These are phyloP conservation scores for Timandra comae DNA, from an alignment of 2,888 invertebrate species.

Conservation along the genomic window DNA sequence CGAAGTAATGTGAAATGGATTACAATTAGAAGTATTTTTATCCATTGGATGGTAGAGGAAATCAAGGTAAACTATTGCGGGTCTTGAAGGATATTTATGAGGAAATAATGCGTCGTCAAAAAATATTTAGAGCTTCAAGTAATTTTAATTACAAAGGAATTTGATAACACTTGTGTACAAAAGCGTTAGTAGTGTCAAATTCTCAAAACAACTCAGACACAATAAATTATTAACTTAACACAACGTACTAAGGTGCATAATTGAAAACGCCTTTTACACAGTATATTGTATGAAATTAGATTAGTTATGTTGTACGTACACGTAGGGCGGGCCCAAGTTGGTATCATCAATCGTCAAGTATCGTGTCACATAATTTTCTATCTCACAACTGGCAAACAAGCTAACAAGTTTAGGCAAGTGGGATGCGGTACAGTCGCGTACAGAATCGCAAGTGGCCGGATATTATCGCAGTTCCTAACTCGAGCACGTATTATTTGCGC, in stretches of 20 bases:
- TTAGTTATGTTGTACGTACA: too few relatives aligned
- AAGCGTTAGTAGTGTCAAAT: neutral
- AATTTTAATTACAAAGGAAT: too few relatives aligned
- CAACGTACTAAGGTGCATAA: neutral
- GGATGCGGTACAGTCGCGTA: slow-evolving; percentile 28
- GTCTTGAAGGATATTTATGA: too few relatives aligned
- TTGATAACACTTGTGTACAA: too few relatives aligned
- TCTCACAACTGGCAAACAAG: slow-evolving; percentile 16
- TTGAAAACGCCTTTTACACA: neutral
- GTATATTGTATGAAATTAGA: neutral
- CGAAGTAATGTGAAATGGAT: too few relatives aligned
- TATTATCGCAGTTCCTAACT: slow-evolving; percentile 17
- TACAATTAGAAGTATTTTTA: too few relatives aligned
- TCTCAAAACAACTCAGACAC: neutral
- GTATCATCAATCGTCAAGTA: slow-evolving; percentile 10
- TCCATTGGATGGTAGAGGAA: too few relatives aligned
- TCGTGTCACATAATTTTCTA: slow-evolving; percentile 17
- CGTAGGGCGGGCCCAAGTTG: too few relatives aligned
- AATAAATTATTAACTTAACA: neutral
- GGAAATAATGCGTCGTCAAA: too few relatives aligned
- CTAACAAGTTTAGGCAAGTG: slow-evolving; percentile 32
- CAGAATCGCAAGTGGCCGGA: slow-evolving; percentile 29
- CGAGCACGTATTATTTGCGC: slow-evolving; percentile 35
- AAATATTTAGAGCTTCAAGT: too few relatives aligned
- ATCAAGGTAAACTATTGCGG: too few relatives aligned